phyloP scores from a whole-genome alignment of 2,113 vertebrate species.

The Promerops cafer region DNA sequence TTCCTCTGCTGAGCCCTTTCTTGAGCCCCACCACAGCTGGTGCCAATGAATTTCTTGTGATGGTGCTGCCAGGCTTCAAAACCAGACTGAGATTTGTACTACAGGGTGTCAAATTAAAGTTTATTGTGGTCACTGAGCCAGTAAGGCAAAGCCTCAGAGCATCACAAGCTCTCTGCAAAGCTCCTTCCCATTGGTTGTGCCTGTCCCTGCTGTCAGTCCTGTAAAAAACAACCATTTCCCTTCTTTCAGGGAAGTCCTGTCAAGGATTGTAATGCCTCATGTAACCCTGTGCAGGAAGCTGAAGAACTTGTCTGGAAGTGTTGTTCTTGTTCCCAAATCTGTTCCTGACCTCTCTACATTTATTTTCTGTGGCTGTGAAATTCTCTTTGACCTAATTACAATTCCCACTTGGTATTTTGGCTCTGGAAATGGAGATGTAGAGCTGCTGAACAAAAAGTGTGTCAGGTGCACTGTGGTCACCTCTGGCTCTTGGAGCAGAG shows the following conservation, averaged over 20 bases:
- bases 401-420: neutral
- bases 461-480: neutral
- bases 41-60: neutral
- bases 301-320: neutral
- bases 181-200: neutral
- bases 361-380: neutral
- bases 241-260: neutral
- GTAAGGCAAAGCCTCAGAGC: neutral
- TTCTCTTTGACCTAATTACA: slow-evolving; percentile 34
- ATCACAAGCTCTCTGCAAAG: neutral
- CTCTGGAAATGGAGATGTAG: neutral
- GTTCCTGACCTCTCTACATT: neutral
- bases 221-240: neutral
- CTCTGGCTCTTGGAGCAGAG: neutral
- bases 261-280: neutral
- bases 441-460: neutral
- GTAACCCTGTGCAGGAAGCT: neutral
- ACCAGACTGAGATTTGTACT: neutral
- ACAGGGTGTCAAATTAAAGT: neutral
- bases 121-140: neutral
- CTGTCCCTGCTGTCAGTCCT: neutral
- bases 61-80: neutral
- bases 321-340: neutral
- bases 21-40: neutral
- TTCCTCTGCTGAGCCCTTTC: neutral